phyloP scores from a whole-genome alignment of 2,888 invertebrate species.

The Zaprionus obscuricornis region DNA sequence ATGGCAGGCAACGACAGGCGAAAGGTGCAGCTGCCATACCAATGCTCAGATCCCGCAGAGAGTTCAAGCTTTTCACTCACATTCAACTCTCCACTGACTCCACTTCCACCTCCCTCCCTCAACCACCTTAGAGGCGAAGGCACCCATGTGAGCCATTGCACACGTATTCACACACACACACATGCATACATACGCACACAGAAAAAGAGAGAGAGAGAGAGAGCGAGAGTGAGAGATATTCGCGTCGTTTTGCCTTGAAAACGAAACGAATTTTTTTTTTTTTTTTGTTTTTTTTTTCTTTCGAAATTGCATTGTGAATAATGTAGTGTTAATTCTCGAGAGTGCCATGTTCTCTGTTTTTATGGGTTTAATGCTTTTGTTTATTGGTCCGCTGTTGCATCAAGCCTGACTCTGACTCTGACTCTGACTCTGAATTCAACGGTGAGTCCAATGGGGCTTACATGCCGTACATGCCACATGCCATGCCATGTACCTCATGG shows the following conservation, averaged over 20 bases:
- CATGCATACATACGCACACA: neutral
- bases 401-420: slow-evolving; percentile 28
- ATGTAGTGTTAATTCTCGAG: slow-evolving; percentile 81
- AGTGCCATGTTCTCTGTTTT: slow-evolving; percentile 78
- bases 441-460: too few relatives aligned
- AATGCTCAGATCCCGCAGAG: slow-evolving; percentile 44
- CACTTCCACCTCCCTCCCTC: neutral
- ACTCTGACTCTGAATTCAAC: too few relatives aligned
- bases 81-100: neutral
- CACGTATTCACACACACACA: slow-evolving; percentile 36
- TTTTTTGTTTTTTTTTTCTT: slow-evolving; percentile 38
- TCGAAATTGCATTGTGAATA: slow-evolving; percentile 79
- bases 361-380: slow-evolving; percentile 80
- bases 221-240: slow-evolving; percentile 17
- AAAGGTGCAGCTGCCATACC: slow-evolving; percentile 61
- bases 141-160: slow-evolving; percentile 69
- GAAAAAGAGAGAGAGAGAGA: slow-evolving; percentile 2
- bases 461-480: too few relatives aligned
- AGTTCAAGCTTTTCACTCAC: too few relatives aligned
- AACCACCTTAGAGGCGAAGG: slow-evolving; percentile 30
- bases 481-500: too few relatives aligned
- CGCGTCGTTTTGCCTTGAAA: slow-evolving; percentile 59
- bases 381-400: slow-evolving; percentile 75
- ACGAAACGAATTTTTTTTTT: too few relatives aligned
- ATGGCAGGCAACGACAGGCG: slow-evolving; percentile 26